Evolutionary conservation across 2,888 invertebrate genomes (phyloP), one percentile per base, ranked within the genome.

Genomic region (Boloria selene): DNA sequence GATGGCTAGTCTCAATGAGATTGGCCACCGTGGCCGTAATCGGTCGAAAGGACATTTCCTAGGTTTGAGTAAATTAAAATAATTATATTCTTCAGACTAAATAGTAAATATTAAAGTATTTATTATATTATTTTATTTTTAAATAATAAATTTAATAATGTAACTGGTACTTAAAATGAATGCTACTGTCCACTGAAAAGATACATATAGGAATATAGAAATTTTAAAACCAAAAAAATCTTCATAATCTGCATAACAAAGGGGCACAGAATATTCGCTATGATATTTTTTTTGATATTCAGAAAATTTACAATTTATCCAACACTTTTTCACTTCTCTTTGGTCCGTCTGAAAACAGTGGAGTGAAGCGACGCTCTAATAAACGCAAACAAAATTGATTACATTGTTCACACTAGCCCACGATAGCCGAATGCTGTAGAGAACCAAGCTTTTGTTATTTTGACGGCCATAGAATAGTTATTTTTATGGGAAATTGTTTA

Each of bases 351-450:
- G 61, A 69, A 60, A 69, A 69, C 64, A 70, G 58, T 51, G 63
- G 45, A 64, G 60, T 50, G 61, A 56, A 42, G 62, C 62, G 67
- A 56, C 65, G 68, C 67, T 65, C 70, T 71, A 67, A 70, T 71
- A 72, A 71, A 71, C 67, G 67, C 81, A 81, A 83, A 82, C 82
- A 81, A 74, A 80, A 81, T 81, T 81, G 83, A 82, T 83, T 82
- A 83, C 81, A 75, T 70, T 72, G 72, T 74, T 75, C 75, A 72
- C 76, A 75, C 76, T 73, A 65, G 74, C 65, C 69, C 50, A 60
- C 69, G 74, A 70, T 10, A 50, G 68, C 10, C 44, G 68, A 52
- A 75, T 76, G 72, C 59, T 54, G 72, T 38, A 77, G 58, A 50
- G 61, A 61, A 45, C 56, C 64, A 72, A 58, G n/a, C 64, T 64